Evolutionary conservation across 2,113 vertebrate species (phyloP), one percentile per base, ranked within the genome.

Genomic region (Corydoras sp.): DNA sequence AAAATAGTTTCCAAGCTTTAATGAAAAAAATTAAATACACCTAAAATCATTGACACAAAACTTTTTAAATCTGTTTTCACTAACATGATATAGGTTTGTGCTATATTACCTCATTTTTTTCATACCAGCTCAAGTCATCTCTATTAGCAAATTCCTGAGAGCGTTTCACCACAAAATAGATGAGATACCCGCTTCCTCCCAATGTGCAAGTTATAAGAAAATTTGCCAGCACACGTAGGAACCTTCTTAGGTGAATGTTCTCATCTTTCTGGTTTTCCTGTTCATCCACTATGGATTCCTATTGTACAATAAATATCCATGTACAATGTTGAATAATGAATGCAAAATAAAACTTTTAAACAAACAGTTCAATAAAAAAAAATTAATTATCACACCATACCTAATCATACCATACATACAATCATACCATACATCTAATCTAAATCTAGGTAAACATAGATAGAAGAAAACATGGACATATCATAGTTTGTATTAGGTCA

Each of bases 241-340:
- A 99, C 83, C 97, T 90, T 2, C 92, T 91, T 70, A 99, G 85
- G 76, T 99, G 96, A 56, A 99, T 89, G 71, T 99, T 99, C 85
- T 98, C 97, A 48, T 99, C 95, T 78, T 97, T 99, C 83, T 96
- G 94, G 86, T 93, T 99, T 86, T 99, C 97, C 83, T 99, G 93
- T 82, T 98, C 95, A 4, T 99, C 97, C 79, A 99, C 95, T 0
- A 99, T 99, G 10, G 97, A 99, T 81, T 99, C 97, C 97, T 99
- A 81, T 74, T 78, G 65, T 75, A 71, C 61, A 58, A 65, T 62
- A 65, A 58, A 77, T 4, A 9, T 51, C 49, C 7, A 11, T 51
- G 49, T 51, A 51, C 18, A 51, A 51, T 7, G 49, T 11, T 51
- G 49, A 7, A 55, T 13, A 15, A 43, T 43, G 35, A 56, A 56